A percentile compares a stretch with the other conserved stretches of the same genome.
Evolutionary conservation across 1,140 invertebrate genomes (phyloP).

Genomic region (Lordiphosa collinella): DNA sequence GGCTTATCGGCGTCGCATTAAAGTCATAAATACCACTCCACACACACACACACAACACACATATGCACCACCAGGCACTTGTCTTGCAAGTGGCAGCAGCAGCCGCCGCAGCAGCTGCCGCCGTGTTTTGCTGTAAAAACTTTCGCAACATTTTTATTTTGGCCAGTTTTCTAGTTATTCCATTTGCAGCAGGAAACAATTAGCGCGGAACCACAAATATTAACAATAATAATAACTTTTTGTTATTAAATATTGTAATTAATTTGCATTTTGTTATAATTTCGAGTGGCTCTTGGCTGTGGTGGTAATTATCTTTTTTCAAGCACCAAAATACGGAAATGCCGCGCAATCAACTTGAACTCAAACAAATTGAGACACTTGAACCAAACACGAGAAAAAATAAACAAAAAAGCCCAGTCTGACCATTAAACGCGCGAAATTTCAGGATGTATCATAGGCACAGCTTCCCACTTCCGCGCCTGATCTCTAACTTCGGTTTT

Average conservation of each 20-base stretch:
- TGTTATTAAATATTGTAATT: constrained; percentile 40
- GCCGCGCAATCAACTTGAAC: constrained; percentile 27
- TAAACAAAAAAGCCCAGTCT: constrained; percentile 4
- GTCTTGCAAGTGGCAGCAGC: constrained; percentile 23
- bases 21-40: constrained; percentile 55
- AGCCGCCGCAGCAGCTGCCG: constrained; percentile 19
- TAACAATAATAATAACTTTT: constrained; percentile 11
- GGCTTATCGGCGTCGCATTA: constrained; percentile 49
- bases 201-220: constrained; percentile 48
- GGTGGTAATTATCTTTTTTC: constrained; percentile 24
- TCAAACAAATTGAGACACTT: constrained; percentile 11
- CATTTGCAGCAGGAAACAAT: constrained; percentile 51
- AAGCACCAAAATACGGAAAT: constrained; percentile 58
- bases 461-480: constrained; percentile 14
- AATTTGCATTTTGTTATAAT: constrained; percentile 61
- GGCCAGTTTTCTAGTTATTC: constrained; percentile 27
- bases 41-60: too few species aligned
- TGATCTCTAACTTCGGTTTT: constrained; percentile 15
- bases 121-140: constrained; percentile 26
- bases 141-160: constrained; percentile 42
- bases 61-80: constrained; percentile 1
- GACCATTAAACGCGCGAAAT: not conserved
- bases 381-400: constrained; percentile 25
- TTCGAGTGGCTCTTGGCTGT: constrained; percentile 30
- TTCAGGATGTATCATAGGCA: constrained; percentile 2